Conservation (phyloP, 2,888 invertebrate genomes). For the Gymnocheta viridis region DNA sequence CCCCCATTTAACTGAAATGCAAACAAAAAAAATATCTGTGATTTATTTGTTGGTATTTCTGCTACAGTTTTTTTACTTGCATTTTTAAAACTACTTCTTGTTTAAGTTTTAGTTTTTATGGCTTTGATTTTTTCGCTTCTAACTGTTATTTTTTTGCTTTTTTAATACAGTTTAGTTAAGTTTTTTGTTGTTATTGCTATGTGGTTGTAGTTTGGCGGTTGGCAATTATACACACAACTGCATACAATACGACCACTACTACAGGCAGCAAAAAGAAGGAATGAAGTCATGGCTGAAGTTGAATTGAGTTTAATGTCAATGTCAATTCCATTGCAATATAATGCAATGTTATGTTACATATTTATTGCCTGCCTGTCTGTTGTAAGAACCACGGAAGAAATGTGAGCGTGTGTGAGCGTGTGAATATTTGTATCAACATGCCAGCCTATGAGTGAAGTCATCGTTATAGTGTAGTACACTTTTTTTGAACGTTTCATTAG, state of each 20-base stretch:
- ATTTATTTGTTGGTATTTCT: slow-evolving; percentile 62
- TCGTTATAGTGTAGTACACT: slow-evolving; percentile 54
- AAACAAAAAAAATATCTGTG: slow-evolving; percentile 11
- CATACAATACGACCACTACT: background rate
- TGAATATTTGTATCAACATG: slow-evolving; percentile 21
- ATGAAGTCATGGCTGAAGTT: slow-evolving; percentile 70
- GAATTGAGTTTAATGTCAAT: slow-evolving; percentile 73
- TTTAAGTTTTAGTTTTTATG: slow-evolving; percentile 59
- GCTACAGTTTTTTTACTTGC: slow-evolving; percentile 52
- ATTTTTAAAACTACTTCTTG: slow-evolving; percentile 54
- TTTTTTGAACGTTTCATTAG: background rate
- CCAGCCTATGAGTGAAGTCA: slow-evolving; percentile 63
- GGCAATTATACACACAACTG: slow-evolving; percentile 23
- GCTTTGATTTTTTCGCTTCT: slow-evolving; percentile 35
- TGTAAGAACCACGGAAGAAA: slow-evolving; percentile 28
- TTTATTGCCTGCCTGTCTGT: background rate
- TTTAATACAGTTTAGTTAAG: slow-evolving; percentile 41
- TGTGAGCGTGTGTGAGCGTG: slow-evolving; percentile 18
- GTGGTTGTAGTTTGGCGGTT: slow-evolving; percentile 28
- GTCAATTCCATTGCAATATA: slow-evolving; percentile 61
- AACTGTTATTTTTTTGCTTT: slow-evolving; percentile 3
- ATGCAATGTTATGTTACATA: slow-evolving; percentile 57
- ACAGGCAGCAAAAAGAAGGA: slow-evolving; percentile 69
- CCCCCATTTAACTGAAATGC: slow-evolving; percentile 46
- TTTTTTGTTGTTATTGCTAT: slow-evolving; percentile 28